Conservation (phyloP, 2,113 vertebrate species). For the Podarcis raffonei region DNA sequence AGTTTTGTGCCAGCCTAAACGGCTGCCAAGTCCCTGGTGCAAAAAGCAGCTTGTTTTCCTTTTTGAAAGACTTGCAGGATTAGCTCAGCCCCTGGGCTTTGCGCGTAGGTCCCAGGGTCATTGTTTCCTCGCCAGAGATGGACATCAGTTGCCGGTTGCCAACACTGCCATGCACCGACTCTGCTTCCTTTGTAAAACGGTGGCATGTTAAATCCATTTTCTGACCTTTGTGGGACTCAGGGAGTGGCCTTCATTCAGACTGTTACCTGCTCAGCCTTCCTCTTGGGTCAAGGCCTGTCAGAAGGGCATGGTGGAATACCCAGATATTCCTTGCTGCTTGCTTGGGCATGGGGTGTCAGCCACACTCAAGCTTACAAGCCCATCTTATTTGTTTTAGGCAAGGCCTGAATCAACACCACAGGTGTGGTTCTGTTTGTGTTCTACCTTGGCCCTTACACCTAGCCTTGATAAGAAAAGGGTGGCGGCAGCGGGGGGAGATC, state of each 20-base stretch:
- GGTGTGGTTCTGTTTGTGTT: background rate
- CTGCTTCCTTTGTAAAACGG: too few species aligned
- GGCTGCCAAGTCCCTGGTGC: background rate
- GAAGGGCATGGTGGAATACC: background rate
- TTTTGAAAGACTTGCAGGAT: background rate
- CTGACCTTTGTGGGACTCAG: too few species aligned
- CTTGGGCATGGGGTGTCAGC: background rate
- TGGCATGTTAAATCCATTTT: too few species aligned
- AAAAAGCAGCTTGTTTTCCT: background rate
- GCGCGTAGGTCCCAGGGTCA: too few species aligned
- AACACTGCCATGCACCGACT: too few species aligned
- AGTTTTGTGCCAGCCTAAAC: background rate
- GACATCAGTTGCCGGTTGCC: too few species aligned
- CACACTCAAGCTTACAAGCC: background rate
- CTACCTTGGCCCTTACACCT: background rate
- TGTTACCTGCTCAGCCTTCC: too few species aligned
- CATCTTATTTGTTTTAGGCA: background rate
- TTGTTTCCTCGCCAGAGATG: background rate
- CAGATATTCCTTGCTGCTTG: background rate
- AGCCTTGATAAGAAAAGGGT: background rate
- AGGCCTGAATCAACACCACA: background rate
- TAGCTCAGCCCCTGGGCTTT: too few species aligned
- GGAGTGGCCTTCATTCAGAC: too few species aligned
- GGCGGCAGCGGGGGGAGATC: background rate
- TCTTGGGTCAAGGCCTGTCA: too few species aligned